Evolutionary conservation across 2,888 invertebrate species (phyloP).

Genomic region (Agonum fuliginosum): DNA sequence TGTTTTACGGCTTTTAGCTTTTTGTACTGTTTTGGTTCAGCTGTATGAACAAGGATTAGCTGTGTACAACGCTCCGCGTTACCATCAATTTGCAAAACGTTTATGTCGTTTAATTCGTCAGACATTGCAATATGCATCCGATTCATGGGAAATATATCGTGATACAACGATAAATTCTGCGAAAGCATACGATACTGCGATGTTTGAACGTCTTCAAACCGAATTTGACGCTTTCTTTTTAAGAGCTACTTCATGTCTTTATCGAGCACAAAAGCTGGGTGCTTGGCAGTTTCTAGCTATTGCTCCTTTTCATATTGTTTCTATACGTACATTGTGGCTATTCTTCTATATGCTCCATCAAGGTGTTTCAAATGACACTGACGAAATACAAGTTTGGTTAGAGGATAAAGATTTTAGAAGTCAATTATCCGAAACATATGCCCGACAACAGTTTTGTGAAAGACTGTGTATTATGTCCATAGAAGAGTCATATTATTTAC

Average conservation of each 20-base stretch:
- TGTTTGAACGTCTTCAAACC: conserved; percentile 78
- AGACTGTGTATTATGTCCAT: conserved; percentile 77
- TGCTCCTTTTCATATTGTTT: conserved; percentile 80
- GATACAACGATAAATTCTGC: conserved; percentile 61
- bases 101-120: conserved; percentile 82
- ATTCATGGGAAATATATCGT: conserved; percentile 77
- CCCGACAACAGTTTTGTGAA: conserved; percentile 78
- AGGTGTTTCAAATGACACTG: conserved; percentile 69
- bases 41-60: conserved; percentile 80
- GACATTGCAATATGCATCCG: conserved; percentile 83
- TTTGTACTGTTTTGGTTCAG: conserved; percentile 79
- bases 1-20: conserved; percentile 81
- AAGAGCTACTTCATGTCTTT: conserved; percentile 81
- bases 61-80: conserved; percentile 80
- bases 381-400: conserved; percentile 57
- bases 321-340: conserved; percentile 78
- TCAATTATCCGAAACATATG: conserved; percentile 72
- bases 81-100: conserved; percentile 82
- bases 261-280: conserved; percentile 82
- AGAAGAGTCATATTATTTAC: conserved; percentile 84
- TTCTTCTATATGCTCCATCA: conserved; percentile 79
- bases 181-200: conserved; percentile 71
- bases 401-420: conserved; percentile 71
- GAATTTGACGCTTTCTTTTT: conserved; percentile 86
- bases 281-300: conserved; percentile 89